phyloP scores from a whole-genome alignment of 2,888 invertebrate species.

The Anticlea derivata region DNA sequence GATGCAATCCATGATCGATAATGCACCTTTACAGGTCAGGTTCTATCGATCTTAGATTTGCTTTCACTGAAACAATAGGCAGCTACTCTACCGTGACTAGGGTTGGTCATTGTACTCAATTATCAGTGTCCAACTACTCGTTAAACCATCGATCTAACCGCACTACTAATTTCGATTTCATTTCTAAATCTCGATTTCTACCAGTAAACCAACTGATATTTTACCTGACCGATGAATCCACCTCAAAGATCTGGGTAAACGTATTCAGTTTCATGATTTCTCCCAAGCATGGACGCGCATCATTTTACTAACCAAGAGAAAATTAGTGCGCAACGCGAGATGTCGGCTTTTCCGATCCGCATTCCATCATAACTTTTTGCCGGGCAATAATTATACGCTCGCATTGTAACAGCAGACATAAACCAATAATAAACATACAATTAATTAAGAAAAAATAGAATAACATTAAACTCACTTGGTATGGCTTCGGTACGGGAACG shows the following conservation, averaged over 20 bases:
- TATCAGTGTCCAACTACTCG: constrained; percentile 50
- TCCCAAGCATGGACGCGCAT: constrained; percentile 63
- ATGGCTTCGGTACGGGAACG: constrained; percentile 71
- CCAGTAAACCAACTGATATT: constrained; percentile 8
- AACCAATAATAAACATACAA: constrained; percentile 7
- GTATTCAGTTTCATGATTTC: constrained; percentile 72
- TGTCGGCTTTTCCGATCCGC: constrained; percentile 75
- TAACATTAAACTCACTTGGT: constrained; percentile 63
- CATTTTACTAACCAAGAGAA: constrained; percentile 68
- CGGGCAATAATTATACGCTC: constrained; percentile 57
- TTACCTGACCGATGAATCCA: constrained; percentile 9
- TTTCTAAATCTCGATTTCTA: constrained; percentile 37
- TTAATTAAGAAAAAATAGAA: constrained; percentile 34
- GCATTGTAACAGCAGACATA: constrained; percentile 28
- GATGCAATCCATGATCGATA: background rate
- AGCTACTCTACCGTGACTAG: constrained; percentile 59
- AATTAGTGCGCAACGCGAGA: constrained; percentile 79
- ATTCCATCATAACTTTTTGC: constrained; percentile 70
- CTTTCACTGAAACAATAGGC: constrained; percentile 55
- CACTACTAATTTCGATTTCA: constrained; percentile 45
- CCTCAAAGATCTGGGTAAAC: constrained; percentile 14
- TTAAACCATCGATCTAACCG: constrained; percentile 48
- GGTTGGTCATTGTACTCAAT: constrained; percentile 51
- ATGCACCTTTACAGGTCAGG: background rate
- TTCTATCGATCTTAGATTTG: constrained; percentile 31